Conservation (phyloP, 2,113 vertebrate genomes). For the Lampris megalopsis region DNA sequence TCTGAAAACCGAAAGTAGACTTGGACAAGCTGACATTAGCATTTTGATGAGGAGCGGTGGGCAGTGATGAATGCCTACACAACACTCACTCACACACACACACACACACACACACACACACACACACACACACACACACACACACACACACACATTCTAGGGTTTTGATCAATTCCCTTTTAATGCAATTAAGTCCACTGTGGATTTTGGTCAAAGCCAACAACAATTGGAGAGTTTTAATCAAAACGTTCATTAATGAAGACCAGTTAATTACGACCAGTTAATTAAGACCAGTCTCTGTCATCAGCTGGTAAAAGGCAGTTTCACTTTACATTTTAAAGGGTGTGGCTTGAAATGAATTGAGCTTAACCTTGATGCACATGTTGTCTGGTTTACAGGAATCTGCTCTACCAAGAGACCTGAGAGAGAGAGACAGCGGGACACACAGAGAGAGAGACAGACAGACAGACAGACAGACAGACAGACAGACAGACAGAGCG, state of each 20-base stretch:
- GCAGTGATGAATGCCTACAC: neutral
- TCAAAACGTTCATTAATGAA: neutral
- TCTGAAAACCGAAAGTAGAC: conserved; percentile 47
- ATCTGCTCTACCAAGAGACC: no score
- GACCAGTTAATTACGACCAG: no score
- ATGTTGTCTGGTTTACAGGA: no score
- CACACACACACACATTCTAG: no score
- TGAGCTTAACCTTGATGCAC: neutral
- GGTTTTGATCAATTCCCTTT: conserved; percentile 16
- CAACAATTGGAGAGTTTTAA: neutral
- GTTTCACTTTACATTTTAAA: conserved; percentile 8
- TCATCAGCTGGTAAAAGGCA: neutral
- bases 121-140: neutral
- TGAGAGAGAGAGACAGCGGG: no score
- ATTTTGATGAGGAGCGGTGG: conserved; percentile 33
- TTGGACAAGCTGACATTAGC: conserved; percentile 31
- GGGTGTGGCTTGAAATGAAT: neutral
- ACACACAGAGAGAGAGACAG: no score
- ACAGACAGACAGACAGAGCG: no score
- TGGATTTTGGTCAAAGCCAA: neutral
- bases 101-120: neutral
- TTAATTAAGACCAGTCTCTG: no score
- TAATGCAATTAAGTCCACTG: conserved; percentile 8
- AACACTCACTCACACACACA: neutral
- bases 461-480: no score